Percentiles rank a stretch among this genome's conserved stretches.
These are phyloP conservation scores for Chionoecetes opilio DNA, from an alignment of 1,140 invertebrate species.

Conservation along the genomic window DNA sequence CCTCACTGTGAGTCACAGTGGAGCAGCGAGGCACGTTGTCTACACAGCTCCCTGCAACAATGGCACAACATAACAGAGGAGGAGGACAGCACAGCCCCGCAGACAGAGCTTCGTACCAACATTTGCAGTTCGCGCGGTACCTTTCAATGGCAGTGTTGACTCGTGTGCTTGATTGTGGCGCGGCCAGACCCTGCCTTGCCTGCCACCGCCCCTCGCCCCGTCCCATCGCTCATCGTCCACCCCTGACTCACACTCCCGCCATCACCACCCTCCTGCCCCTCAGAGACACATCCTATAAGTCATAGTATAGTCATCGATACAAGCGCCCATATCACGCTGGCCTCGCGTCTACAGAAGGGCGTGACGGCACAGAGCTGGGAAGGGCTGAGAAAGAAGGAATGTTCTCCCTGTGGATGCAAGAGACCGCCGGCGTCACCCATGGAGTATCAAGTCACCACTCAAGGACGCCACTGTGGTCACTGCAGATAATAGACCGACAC, in stretches of 20 bases:
- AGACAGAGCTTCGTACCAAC: conserved; percentile 50
- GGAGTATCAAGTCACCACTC: conserved; percentile 28
- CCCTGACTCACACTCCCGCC: not conserved
- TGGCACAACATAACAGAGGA: not conserved
- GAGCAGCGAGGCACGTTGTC: not conserved
- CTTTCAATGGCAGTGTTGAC: conserved; percentile 69
- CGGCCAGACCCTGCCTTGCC: not conserved
- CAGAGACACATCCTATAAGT: not conserved
- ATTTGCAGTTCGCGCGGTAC: conserved; percentile 47
- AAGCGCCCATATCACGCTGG: not conserved
- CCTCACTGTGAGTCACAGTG: not conserved
- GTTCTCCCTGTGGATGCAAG: conserved; percentile 14
- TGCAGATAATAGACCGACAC: conserved; percentile 66
- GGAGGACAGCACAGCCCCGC: not conserved
- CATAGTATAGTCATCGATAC: not conserved
- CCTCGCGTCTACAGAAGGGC: not conserved
- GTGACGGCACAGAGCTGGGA: not conserved
- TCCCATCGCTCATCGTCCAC: conserved; percentile 37
- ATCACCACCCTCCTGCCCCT: not conserved
- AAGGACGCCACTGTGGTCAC: conserved; percentile 57
- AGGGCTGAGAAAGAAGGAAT: not conserved
- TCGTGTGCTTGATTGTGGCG: conserved; percentile 54
- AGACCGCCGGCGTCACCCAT: not conserved
- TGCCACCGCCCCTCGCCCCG: conserved; percentile 7
- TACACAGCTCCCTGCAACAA: conserved; percentile 5